Evolutionary conservation across 64 coral and sea anemone genomes (phyloP).

Genomic region (Actinia tenebrosa): DNA sequence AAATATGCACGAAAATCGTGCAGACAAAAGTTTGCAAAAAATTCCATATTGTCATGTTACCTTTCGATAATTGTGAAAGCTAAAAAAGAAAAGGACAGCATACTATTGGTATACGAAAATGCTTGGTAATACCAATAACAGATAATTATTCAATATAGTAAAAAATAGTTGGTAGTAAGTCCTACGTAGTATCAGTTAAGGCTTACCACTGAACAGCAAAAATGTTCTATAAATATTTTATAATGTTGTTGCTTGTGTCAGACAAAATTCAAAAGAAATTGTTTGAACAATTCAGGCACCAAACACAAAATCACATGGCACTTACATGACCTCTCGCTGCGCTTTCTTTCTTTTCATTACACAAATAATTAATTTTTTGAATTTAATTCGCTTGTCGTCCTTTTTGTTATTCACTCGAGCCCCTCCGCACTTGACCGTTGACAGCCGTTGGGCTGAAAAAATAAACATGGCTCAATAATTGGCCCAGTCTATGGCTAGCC

Average conservation of each 20-base stretch:
- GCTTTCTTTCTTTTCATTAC: background rate
- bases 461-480: background rate
- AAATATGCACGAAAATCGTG: no score
- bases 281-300: background rate
- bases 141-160: no score
- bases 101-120: no score
- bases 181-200: no score
- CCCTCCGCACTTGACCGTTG: background rate
- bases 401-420: background rate
- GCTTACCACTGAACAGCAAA: background rate
- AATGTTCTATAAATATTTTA: background rate
- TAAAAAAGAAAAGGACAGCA: no score
- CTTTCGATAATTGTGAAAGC: no score
- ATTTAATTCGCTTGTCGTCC: background rate
- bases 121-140: no score
- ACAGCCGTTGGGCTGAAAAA: background rate
- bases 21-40: no score
- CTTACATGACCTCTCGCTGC: background rate
- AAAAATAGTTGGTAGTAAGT: no score
- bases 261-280: background rate
- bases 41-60: no score
- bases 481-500: background rate
- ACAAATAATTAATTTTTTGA: background rate
- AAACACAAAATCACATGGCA: background rate
- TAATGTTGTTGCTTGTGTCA: background rate